Conservation (phyloP, 2,113 vertebrate genomes). For the Hypomesus transpacificus region DNA sequence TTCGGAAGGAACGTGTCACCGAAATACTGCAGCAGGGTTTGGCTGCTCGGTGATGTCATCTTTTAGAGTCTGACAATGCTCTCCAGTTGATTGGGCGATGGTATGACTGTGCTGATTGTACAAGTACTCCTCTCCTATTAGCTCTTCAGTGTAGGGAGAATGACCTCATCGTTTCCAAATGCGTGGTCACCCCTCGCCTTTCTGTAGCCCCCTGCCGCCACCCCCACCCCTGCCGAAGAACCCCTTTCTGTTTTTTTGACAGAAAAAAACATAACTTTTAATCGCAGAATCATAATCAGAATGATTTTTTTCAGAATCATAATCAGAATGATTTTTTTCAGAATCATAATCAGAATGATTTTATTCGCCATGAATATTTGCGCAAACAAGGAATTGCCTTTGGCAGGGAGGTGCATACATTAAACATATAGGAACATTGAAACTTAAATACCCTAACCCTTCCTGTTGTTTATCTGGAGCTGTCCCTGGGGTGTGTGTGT, state of each 20-base stretch:
- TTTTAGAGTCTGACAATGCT: background rate
- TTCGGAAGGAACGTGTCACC: background rate
- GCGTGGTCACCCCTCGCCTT: background rate
- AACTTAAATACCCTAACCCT: too few relatives aligned
- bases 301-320: too few relatives aligned
- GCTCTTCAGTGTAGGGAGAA: background rate
- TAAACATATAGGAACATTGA: too few relatives aligned
- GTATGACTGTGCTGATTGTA: background rate
- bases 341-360: too few relatives aligned
- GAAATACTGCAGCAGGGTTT: background rate
- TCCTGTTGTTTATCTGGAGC: background rate
- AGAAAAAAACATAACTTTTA: background rate
- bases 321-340: too few relatives aligned
- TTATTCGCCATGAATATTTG: too few relatives aligned
- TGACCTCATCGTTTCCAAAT: slow-evolving; percentile 18
- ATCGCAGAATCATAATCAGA: too few relatives aligned
- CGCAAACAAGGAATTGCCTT: too few relatives aligned
- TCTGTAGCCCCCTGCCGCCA: background rate
- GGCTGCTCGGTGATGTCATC: background rate
- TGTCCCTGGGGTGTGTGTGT: background rate
- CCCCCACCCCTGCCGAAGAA: background rate
- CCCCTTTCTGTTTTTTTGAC: too few relatives aligned
- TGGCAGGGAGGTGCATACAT: too few relatives aligned
- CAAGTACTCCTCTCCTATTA: background rate
- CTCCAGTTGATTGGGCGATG: background rate